Base-by-base conservation (phyloP, 64 coral and sea anemone species). In the Pocillopora damicornis region DNA sequence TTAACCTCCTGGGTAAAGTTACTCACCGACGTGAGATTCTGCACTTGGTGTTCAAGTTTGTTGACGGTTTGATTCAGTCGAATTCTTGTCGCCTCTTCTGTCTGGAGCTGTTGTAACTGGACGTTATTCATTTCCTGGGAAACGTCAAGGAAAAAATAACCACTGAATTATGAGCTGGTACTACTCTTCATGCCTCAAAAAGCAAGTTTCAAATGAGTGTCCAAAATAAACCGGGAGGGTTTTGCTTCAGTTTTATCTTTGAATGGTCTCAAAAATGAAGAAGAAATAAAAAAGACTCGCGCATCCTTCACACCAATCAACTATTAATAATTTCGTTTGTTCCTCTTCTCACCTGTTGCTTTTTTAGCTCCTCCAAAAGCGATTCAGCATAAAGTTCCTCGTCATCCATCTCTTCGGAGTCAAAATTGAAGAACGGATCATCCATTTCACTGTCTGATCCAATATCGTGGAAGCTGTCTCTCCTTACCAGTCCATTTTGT, bases 341-440 rank as follows among this genome's bases (percentile, higher is more conserved):
- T 77, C 67, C 8, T 51, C 61, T 76, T 15, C 36, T 62, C 63
- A 96, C 94, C 94, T 99, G 97, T 14, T 95, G 90, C 58, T 95
- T 95, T 34, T 95, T 99, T 13, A 99, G 76, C 20, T 99, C 97
- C 20, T 99, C 97, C 87, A 89, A 90, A 15, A 99, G 76, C 14
- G 97, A 83, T 23, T 95, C 97, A 74, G 81, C 45, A 79, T 95
- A 99, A 73, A 95, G 71, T 78, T 99, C 97, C 59, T 99, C 97
- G 25, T 91, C 97, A 58, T 95, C 97, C 60, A 61, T 87, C 25
- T 90, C 88, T 13, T 94, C 90, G 11, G 90, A 79, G 20, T 99
- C 93, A 80, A 95, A 95, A 59, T 95, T 93, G 58, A 99, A 95
- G 79, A 99, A 99, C 0, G 90, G 90, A 66, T 99, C 97, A 59